These are phyloP conservation scores for Austrofundulus limnaeus DNA, from an alignment of 2,113 vertebrate genomes.

Conservation along the genomic window DNA sequence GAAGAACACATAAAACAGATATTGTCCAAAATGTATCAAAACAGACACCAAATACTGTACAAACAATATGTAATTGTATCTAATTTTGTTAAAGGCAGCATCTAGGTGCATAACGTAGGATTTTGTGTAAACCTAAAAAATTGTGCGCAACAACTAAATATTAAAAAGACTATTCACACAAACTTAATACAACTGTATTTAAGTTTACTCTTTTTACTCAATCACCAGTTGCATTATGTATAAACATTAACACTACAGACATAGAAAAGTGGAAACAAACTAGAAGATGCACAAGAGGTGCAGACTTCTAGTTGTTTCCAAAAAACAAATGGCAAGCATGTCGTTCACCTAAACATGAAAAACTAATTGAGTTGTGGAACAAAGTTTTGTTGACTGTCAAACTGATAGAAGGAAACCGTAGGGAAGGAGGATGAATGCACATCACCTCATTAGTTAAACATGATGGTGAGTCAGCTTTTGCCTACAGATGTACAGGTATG, in stretches of 20 bases:
- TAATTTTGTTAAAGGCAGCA: too few species aligned
- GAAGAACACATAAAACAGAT: too few species aligned
- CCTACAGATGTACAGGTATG: not conserved
- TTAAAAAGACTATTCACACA: too few species aligned
- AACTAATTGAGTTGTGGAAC: not conserved
- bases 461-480: not conserved
- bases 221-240: not conserved
- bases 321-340: not conserved
- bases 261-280: too few species aligned
- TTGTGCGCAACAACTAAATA: too few species aligned
- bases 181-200: too few species aligned
- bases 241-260: not conserved
- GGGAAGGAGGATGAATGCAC: not conserved
- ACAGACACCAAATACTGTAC: too few species aligned
- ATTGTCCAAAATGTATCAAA: too few species aligned
- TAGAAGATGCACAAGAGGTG: not conserved
- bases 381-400: not conserved
- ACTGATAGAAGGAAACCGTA: not conserved
- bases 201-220: not conserved
- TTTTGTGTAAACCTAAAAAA: too few species aligned
- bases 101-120: too few species aligned
- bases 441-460: not conserved
- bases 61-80: too few species aligned
- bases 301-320: not conserved
- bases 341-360: not conserved